These are phyloP conservation scores for Umimayanthus kanabou DNA, from an alignment of 92 coral and sea anemone species.

Conservation along the genomic window DNA sequence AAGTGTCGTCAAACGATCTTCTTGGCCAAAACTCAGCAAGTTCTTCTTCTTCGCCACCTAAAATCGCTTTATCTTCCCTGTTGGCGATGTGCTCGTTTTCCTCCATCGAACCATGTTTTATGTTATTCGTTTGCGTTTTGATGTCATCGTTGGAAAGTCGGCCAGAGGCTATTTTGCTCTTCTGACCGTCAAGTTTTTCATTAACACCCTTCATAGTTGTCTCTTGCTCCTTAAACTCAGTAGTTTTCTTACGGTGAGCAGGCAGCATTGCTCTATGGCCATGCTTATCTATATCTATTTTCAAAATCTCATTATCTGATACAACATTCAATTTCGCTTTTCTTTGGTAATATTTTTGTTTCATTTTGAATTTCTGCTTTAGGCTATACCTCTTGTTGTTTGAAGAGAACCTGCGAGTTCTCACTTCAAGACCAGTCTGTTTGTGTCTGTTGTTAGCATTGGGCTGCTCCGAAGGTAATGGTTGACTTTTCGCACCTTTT, in stretches of 20 bases:
- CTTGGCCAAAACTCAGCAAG: slow-evolving; percentile 43
- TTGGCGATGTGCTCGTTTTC: neutral
- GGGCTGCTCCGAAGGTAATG: neutral
- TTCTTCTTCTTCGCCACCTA: slow-evolving; percentile 41
- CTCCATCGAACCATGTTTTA: neutral
- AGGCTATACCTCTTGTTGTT: neutral
- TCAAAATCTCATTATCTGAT: neutral
- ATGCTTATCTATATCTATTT: neutral
- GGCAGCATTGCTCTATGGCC: neutral
- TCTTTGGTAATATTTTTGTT: neutral
- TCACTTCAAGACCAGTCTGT: neutral
- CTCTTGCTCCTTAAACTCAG: neutral
- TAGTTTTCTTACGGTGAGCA: neutral
- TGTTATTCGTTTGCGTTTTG: neutral
- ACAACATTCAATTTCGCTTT: neutral
- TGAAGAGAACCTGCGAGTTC: neutral
- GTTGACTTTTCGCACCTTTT: slow-evolving; percentile 1
- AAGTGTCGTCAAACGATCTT: neutral
- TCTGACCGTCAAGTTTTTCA: neutral
- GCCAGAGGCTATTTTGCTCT: neutral
- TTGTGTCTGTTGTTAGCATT: slow-evolving; percentile 2
- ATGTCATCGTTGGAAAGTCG: neutral
- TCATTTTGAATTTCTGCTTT: neutral
- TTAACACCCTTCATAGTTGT: neutral
- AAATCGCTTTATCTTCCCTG: slow-evolving; percentile 37